A percentile compares a stretch with the other conserved stretches of the same genome.
Evolutionary conservation across 2,113 vertebrate genomes (phyloP).

Genomic region (Hipposideros armiger): DNA sequence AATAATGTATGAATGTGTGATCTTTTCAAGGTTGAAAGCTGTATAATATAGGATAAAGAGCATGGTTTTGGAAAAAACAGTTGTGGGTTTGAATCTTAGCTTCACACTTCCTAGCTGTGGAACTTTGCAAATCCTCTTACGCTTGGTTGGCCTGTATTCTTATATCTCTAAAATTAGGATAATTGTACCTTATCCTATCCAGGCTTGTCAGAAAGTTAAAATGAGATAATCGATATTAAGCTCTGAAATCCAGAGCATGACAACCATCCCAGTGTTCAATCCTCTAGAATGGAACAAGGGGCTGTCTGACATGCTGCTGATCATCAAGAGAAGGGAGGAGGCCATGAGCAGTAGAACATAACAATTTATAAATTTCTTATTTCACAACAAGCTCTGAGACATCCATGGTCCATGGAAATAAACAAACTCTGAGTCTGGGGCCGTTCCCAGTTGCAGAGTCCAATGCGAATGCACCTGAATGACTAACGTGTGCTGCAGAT

Average conservation of each 20-base stretch:
- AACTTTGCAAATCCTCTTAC: background rate
- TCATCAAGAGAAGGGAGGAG: constrained; percentile 68
- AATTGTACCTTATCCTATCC: background rate
- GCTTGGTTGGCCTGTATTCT: background rate
- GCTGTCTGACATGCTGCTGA: constrained; percentile 64
- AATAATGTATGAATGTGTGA: background rate
- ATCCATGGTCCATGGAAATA: constrained; percentile 74
- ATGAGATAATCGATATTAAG: background rate
- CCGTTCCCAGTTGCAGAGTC: constrained; percentile 62
- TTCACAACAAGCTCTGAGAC: constrained; percentile 82
- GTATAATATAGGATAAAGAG: background rate
- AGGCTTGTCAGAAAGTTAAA: background rate
- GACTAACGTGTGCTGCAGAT: constrained; percentile 66
- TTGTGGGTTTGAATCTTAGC: constrained; percentile 25
- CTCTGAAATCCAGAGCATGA: background rate
- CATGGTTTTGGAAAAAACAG: constrained; percentile 16
- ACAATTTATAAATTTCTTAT: constrained; percentile 85
- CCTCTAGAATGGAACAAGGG: background rate
- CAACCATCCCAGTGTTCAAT: constrained; percentile 39
- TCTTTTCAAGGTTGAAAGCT: background rate
- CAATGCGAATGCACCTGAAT: constrained; percentile 78
- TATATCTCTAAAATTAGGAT: background rate
- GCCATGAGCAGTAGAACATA: constrained; percentile 80
- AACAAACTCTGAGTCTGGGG: constrained; percentile 74
- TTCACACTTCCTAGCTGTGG: background rate